phyloP scores from a whole-genome alignment of 2,113 vertebrate species.

The Forbesichthys agassizii region DNA sequence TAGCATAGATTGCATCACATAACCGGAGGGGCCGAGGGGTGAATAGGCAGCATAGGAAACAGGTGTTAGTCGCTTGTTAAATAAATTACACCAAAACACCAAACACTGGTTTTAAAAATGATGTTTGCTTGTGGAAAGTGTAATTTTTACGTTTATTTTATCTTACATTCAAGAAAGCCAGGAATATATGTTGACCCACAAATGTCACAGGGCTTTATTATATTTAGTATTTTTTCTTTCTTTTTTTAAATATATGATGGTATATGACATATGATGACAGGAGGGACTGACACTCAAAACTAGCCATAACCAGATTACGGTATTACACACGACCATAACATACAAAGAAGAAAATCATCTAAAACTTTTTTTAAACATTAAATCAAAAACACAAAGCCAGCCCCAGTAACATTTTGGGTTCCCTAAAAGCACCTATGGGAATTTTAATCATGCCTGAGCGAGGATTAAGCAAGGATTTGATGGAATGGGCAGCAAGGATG shows the following conservation, averaged over 20 bases:
- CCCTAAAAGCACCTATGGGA: slow-evolving; percentile 20
- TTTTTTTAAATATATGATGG: too few relatives aligned
- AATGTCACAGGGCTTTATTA: not conserved
- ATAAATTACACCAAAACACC: slow-evolving; percentile 15
- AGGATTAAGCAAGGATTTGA: slow-evolving; percentile 61
- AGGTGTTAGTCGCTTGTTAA: slow-evolving; percentile 61
- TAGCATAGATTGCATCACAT: slow-evolving; percentile 39
- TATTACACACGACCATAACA: not conserved
- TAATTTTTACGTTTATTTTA: not conserved
- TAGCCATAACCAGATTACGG: not conserved
- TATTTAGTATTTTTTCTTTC: not conserved
- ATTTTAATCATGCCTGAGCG: slow-evolving; percentile 50
- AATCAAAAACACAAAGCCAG: slow-evolving; percentile 11
- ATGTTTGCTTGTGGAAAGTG: not conserved
- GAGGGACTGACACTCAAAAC: slow-evolving; percentile 1
- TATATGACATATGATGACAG: not conserved
- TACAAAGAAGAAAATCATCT: not conserved
- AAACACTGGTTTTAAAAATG: slow-evolving; percentile 21
- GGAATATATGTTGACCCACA: not conserved
- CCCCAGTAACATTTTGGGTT: slow-evolving; percentile 13
- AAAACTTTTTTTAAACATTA: not conserved
- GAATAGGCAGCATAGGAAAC: slow-evolving; percentile 39
- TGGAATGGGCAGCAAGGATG: slow-evolving; percentile 20
- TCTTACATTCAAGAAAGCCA: slow-evolving; percentile 1
- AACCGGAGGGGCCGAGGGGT: slow-evolving; percentile 13